Base-by-base conservation (phyloP, 2,888 invertebrate genomes). In the Caenorhabditis angaria region DNA sequence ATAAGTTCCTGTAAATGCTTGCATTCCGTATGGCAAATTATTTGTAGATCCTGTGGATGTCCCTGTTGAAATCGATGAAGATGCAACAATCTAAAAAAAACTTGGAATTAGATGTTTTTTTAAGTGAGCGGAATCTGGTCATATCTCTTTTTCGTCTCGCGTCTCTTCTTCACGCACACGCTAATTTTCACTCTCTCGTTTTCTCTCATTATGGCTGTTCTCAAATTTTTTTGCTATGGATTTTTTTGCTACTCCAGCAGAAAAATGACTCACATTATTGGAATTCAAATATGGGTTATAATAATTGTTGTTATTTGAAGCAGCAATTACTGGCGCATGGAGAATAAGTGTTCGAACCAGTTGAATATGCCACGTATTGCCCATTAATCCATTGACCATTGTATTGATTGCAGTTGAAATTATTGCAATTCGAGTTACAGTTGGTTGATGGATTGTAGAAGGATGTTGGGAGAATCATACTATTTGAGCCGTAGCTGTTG, bases 281-380 rank as follows among this genome's bases (percentile, higher is more conserved):
- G 54, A 54, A 24, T 54, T 54, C 10, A 14, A 54, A 20, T 56
- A 56, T 56, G 55, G 55, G 29, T 61, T 61, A 54, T 60, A 41
- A 41, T 41, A 59, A 27, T 63, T 66, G 64, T 64, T 69, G 28
- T 60, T 64, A 14, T 22, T 29, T 58, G n/a, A 67, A 76, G 56
- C 80, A 81, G 50, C 80, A 81, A 8, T 69, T 65, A 29, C 76
- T 76, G 14, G 80, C 80, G 64, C 80, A 81, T 24, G 80, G 67
- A n/a, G 73, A 77, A 58, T 81, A 81, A 22, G 62, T 71, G 54
- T 75, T 75, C 0, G 70, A 73, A n/a, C 69, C 71, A 27, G 68
- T 64, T 20, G 59, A 65, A 62, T 81, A 81, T 29, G 80, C 80
- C 4, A 81, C 76, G 53, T 77, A 81, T 55, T 76, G 77, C 20